Conservation (phyloP, 2,888 invertebrate species). For the Acleris literana region DNA sequence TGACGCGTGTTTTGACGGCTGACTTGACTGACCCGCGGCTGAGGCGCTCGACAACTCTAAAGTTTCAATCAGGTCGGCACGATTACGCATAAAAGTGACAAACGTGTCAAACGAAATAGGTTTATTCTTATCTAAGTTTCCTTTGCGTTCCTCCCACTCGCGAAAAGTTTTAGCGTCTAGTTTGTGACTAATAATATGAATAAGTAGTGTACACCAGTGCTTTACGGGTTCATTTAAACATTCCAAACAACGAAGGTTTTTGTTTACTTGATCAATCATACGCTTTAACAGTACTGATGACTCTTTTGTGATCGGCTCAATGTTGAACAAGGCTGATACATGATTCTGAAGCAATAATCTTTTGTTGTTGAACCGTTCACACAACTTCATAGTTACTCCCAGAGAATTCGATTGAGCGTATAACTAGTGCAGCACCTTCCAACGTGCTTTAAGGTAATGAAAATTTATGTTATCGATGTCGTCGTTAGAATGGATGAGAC, state of each 20-base stretch:
- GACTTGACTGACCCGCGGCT: too few species aligned
- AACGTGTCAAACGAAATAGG: not conserved
- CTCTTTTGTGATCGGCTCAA: not conserved
- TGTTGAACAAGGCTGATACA: not conserved
- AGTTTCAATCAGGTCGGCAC: not conserved
- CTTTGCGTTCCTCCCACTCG: constrained; percentile 5
- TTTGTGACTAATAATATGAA: not conserved
- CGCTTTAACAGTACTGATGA: not conserved
- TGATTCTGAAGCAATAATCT: not conserved
- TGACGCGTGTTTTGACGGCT: too few species aligned
- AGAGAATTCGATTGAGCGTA: not conserved
- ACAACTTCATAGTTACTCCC: not conserved
- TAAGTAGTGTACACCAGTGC: not conserved
- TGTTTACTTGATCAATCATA: not conserved
- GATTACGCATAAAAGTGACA: not conserved
- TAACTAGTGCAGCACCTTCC: not conserved
- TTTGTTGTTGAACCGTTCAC: constrained; percentile 3
- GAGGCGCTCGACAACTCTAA: too few species aligned
- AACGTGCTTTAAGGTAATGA: not conserved
- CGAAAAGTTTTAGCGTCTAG: not conserved
- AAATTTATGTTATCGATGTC: not conserved
- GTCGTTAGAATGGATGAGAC: not conserved
- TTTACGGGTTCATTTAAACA: not conserved
- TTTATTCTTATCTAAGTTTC: not conserved
- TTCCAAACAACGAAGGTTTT: not conserved